Conservation (phyloP, 2,888 invertebrate species). For the Drosophila antonietae region DNA sequence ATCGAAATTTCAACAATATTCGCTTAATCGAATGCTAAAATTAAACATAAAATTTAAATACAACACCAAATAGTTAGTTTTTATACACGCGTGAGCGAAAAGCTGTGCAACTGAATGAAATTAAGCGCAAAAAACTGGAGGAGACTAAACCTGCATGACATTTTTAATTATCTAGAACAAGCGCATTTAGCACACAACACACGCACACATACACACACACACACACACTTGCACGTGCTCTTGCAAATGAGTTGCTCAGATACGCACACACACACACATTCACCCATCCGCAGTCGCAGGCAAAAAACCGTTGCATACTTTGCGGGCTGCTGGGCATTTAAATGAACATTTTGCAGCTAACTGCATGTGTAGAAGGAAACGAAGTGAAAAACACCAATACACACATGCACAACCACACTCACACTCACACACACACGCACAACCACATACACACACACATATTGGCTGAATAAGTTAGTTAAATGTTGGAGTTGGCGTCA, state of each 20-base stretch:
- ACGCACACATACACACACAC: conserved; percentile 13
- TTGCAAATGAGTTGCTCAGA: conserved; percentile 35
- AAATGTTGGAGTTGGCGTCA: neutral
- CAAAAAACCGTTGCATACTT: conserved; percentile 63
- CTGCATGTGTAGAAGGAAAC: conserved; percentile 44
- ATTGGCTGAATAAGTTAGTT: neutral
- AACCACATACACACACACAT: conserved; percentile 7
- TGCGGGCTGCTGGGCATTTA: conserved; percentile 64
- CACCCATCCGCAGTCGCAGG: conserved; percentile 14
- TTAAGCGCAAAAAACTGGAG: conserved; percentile 46
- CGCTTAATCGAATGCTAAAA: conserved; percentile 17
- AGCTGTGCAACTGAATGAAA: conserved; percentile 36
- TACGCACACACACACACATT: conserved; percentile 12
- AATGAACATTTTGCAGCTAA: conserved; percentile 62
- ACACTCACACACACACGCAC: conserved; percentile 16
- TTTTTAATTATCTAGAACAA: conserved; percentile 75
- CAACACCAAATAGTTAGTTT: neutral
- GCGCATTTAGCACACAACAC: conserved; percentile 60
- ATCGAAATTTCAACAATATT: neutral
- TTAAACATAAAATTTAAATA: conserved; percentile 3
- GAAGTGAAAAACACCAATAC: conserved; percentile 28
- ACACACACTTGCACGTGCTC: conserved; percentile 3
- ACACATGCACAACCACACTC: conserved; percentile 29
- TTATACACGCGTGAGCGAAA: neutral
- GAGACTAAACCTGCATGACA: conserved; percentile 48